Conservation (phyloP, 2,888 invertebrate genomes). For the Artemia sinica region DNA sequence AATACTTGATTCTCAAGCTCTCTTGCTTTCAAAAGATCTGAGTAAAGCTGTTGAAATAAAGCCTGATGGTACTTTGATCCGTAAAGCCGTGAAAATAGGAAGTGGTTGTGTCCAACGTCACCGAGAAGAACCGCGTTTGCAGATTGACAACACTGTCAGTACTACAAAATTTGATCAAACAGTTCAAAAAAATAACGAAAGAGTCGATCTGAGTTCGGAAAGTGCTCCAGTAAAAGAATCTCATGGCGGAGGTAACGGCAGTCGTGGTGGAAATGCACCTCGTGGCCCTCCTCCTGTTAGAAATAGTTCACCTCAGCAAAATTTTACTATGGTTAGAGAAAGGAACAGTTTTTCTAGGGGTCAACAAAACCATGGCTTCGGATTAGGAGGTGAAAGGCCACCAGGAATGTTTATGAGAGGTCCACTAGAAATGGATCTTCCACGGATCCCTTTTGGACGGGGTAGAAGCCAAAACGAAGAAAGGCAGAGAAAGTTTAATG, state of each 20-base stretch:
- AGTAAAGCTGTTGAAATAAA: constrained; percentile 30
- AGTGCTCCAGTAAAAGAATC: constrained; percentile 10
- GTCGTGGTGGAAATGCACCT: not conserved
- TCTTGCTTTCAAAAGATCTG: constrained; percentile 27
- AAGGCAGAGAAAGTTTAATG: no score
- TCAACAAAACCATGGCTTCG: not conserved
- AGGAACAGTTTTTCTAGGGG: not conserved
- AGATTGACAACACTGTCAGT: not conserved
- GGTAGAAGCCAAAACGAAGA: not conserved
- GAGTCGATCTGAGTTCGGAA: not conserved
- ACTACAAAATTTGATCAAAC: not conserved
- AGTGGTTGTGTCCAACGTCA: not conserved
- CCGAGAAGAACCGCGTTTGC: not conserved
- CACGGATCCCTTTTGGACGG: not conserved
- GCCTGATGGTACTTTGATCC: constrained; percentile 30
- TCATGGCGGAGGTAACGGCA: not conserved
- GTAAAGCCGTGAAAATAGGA: constrained; percentile 20
- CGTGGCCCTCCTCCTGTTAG: not conserved
- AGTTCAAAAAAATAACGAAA: not conserved
- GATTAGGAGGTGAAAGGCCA: not conserved
- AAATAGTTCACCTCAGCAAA: not conserved
- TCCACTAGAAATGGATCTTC: not conserved
- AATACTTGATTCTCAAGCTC: constrained; percentile 31
- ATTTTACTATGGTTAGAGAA: not conserved
- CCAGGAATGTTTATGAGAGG: constrained; percentile 10